Base-by-base conservation (phyloP, 1,140 invertebrate species). In the Drosophila truncata region DNA sequence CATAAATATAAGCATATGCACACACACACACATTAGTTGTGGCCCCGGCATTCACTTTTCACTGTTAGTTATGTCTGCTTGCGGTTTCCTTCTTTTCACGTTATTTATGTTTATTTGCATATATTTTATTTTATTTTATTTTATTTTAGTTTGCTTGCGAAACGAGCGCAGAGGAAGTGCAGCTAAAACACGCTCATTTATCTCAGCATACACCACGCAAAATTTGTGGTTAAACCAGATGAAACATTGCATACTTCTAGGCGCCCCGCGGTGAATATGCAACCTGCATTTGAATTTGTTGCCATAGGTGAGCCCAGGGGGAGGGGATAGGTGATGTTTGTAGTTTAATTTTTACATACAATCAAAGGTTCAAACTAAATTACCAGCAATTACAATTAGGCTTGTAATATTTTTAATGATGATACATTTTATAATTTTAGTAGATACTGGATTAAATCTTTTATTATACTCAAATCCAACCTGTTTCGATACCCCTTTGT, bases 11-110 rank as follows among this genome's bases (percentile, higher is more conserved):
- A 64, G 41, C 39, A 71, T 52, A 61, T 49, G 70, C 41, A 70
- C 18, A 60, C 23, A 39, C 6, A 62, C 29, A 41, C 18, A 41
- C 72, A 77, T 72, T 74, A 81, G 76, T 78, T 73, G 77, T 67
- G 61, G 64, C 66, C 65, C 31, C 44, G 37, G 65, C 41, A 66
- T 73, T 52, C 71, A 82, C 82, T 82, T 85, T 79, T 86, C 83
- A 87, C 71, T 83, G 80, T 88, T 87, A 88, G 83, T 88, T 87
- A 88, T 88, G 77, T 87, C 80, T 83, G 83, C 76, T 83, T 73
- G 83, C 85, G 80, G 84, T 82, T 78, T 77, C 39, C 73, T 80
- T 77, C 84, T 80, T 83, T 87, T 60, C 67, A 71, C 65, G 77
- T 88, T 87, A 88, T 87, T 88, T 87, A 88, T 77, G 80, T 73